Conservation (phyloP, 2,888 invertebrate species). For the Acanthacorydalis orientalis region DNA sequence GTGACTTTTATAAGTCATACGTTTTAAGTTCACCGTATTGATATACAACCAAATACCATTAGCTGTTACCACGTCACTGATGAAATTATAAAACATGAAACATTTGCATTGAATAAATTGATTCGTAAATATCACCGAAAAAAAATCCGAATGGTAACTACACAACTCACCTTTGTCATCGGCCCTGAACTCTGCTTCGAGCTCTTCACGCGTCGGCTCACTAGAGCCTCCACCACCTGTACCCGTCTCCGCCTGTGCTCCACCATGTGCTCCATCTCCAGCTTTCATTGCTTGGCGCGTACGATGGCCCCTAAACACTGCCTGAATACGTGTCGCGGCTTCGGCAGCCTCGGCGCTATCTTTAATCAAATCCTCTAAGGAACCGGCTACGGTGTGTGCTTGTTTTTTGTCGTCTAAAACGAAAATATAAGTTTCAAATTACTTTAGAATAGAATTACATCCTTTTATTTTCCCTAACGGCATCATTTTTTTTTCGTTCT, state of each 20-base stretch:
- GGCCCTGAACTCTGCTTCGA: slow-evolving; percentile 62
- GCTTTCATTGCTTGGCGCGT: slow-evolving; percentile 63
- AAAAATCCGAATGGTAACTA: background rate
- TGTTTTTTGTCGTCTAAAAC: too few species aligned
- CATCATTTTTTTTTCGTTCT: too few species aligned
- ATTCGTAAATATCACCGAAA: too few species aligned
- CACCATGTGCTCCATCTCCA: slow-evolving; percentile 22
- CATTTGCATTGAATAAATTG: too few species aligned
- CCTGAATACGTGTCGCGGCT: slow-evolving; percentile 80
- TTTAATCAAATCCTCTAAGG: slow-evolving; percentile 6
- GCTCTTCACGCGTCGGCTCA: slow-evolving; percentile 48
- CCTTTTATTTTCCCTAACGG: too few species aligned
- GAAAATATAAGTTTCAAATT: too few species aligned
- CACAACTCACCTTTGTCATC: slow-evolving; percentile 55
- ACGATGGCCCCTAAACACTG: slow-evolving; percentile 70
- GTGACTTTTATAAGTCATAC: too few species aligned
- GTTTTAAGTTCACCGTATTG: too few species aligned
- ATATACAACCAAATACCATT: too few species aligned
- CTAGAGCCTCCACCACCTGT: slow-evolving; percentile 23
- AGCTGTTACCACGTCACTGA: too few species aligned
- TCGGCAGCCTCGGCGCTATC: slow-evolving; percentile 29
- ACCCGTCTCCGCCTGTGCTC: slow-evolving; percentile 14
- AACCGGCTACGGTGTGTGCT: background rate
- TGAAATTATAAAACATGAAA: too few species aligned
- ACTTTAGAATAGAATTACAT: too few species aligned